These are phyloP conservation scores for Phortica variegata DNA, from an alignment of 1,140 invertebrate genomes.

Conservation along the genomic window DNA sequence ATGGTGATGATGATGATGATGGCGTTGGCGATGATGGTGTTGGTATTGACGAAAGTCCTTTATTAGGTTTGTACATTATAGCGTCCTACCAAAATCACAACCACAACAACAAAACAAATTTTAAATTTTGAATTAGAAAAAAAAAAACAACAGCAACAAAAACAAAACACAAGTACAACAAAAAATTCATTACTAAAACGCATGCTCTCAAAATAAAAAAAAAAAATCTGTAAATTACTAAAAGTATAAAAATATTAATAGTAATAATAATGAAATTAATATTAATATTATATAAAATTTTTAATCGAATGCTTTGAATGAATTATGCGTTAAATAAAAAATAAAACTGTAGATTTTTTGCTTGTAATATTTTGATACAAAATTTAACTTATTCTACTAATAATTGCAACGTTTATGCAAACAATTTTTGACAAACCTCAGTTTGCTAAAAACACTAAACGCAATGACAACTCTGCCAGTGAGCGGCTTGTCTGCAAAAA, in stretches of 20 bases:
- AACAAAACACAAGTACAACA: slow-evolving; percentile 15
- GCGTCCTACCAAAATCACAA: slow-evolving; percentile 53
- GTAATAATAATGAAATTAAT: slow-evolving; percentile 4
- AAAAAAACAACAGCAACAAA: background rate
- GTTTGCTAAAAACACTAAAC: no score
- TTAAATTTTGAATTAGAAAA: no score
- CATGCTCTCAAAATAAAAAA: slow-evolving; percentile 1
- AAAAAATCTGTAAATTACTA: slow-evolving; percentile 7
- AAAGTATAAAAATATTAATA: slow-evolving; percentile 7
- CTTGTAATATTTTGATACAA: no score
- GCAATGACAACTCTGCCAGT: no score
- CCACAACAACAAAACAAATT: slow-evolving; percentile 13
- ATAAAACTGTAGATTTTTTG: background rate
- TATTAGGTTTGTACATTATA: slow-evolving; percentile 52
- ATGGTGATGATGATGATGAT: slow-evolving; percentile 44
- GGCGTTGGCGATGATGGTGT: slow-evolving; percentile 1
- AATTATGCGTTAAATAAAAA: no score
- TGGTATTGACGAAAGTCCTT: slow-evolving; percentile 55
- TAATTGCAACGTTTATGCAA: no score
- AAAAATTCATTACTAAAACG: slow-evolving; percentile 8
- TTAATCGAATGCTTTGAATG: background rate
- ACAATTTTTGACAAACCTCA: no score
- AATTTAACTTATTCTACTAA: no score
- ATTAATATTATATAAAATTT: background rate
- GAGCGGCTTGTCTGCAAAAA: no score